phyloP scores from a whole-genome alignment of 92 coral and sea anemone species.

The Micromussa lordhowensis region DNA sequence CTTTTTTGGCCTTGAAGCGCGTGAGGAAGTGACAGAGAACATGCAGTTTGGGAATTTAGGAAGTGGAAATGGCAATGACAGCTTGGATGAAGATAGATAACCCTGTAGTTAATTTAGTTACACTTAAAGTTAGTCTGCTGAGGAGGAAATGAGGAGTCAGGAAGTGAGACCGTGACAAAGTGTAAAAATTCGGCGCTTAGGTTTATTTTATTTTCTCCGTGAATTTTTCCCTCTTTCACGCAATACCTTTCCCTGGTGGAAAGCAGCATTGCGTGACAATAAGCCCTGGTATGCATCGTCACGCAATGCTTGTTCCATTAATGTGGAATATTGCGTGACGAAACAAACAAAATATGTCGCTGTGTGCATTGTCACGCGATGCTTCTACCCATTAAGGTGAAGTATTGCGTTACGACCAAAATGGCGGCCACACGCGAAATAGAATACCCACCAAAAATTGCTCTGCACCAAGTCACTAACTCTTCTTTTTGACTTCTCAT shows the following conservation, averaged over 20 bases:
- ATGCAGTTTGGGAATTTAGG: background rate
- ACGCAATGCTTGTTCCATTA: background rate
- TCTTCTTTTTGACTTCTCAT: slow-evolving; percentile 57
- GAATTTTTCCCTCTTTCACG: background rate
- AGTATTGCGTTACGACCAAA: background rate
- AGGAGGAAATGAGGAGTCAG: slow-evolving; percentile 37
- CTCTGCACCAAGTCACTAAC: slow-evolving; percentile 51
- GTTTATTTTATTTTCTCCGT: background rate
- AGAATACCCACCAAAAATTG: background rate
- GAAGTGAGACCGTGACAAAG: slow-evolving; percentile 32
- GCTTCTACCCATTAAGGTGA: background rate
- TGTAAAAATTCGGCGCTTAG: background rate
- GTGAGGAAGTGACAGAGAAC: background rate
- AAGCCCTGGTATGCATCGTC: background rate
- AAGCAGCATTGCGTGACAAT: background rate
- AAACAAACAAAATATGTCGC: no score
- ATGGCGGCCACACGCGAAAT: no score
- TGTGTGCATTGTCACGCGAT: background rate
- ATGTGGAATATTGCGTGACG: background rate
- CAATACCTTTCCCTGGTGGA: background rate
- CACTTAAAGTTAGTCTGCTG: background rate
- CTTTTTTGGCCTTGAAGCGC: slow-evolving; percentile 18
- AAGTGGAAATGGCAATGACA: background rate
- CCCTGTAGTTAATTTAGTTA: background rate
- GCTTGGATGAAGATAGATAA: background rate